Evolutionary conservation across 2,888 invertebrate genomes (phyloP), one percentile per base, ranked within the genome.

Genomic region (Holacanthella duospinosa): DNA sequence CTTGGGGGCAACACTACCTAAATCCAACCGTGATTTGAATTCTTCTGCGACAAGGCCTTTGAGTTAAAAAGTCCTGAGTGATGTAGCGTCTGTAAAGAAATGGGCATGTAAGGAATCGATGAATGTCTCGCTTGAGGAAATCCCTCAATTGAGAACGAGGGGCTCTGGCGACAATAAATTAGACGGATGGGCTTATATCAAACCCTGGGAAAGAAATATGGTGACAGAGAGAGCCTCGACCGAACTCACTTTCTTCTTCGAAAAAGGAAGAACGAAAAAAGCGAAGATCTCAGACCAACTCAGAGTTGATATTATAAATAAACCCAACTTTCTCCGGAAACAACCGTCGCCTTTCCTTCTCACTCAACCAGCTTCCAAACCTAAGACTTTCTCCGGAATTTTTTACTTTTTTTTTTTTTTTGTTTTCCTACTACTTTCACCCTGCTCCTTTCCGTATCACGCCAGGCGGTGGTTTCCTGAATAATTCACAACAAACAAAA

Each of bases 81-180:
- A 53, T 53, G 54, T 53, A 53, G 54, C 54, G 24, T 53, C 21
- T 53, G 54, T n/a, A 6, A 53, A 25, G 21, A 6, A 21, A 21
- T 53, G 9, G n/a, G 43, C 55, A 9, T 54, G 56, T 64, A 61
- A 68, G 64, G 71, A 70, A 70, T 72, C 72, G 72, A 72, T 72
- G 72, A 69, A 70, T 72, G 72, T 72, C 70, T 69, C 72, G 72
- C 72, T 72, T 72, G 72, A 72, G 72, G 72, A 72, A 72, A 72
- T 72, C 72, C 72, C 72, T 72, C 72, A 72, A 72, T 72, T 72
- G 72, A 72, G 72, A 72, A 64, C 65, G 16, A 65, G 68, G 66
- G 64, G 63, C 66, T 68, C 66, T 64, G 53, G 60, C 64, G 65
- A 65, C 71, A 65, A 71, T 71, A 71, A 72, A 72, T 72, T 72